Evolutionary conservation across 1,140 invertebrate species (phyloP), one percentile per base, ranked within the genome.

Genomic region (Leguminivora glycinivorella): DNA sequence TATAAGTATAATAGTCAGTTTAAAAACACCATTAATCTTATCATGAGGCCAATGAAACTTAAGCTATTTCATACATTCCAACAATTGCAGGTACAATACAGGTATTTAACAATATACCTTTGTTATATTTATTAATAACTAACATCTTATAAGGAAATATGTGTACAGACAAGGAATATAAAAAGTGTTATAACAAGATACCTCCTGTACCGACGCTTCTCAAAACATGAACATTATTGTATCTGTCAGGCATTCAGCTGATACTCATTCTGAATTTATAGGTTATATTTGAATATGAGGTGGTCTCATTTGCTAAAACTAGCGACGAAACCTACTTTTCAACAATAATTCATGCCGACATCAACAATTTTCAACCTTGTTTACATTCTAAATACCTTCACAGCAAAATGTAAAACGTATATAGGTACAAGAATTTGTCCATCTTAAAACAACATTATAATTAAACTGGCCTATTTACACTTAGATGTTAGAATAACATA

Each of bases 231-330:
- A 19, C 58, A 22, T 29, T 29, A n/a, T 63, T 29, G 6, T n/a
- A 29, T 29, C 26, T 63, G 58, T 63, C 25, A 63, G 1, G n/a
- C 3, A 63, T 63, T 63, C 58, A 63, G 58, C 58, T 63, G 58
- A 63, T 63, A 31, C 26, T 63, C n/a, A 63, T 17, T 17, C 58
- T 17, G n/a, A n/a, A 29, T 63, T 70, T 73, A 70, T 66, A 68
- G 69, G 72, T 70, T 70, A 73, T 70, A 70, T 29, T 58, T 6
- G 7, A 29, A 9, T 29, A 26, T 17, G 58, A 29, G 26, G 26
- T 63, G 26, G 1, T 34, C 58, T 34, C 17, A 63, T 6, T 31
- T 9, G 26, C 34, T 6, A 63, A 31, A 63, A 26, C 24, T 12
- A 58, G 14, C 22, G 7, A 58, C 4, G 7, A 29, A 63, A 34